A percentile compares a stretch with the other conserved stretches of the same genome.
Evolutionary conservation across 2,113 vertebrate species (phyloP).

Genomic region (Chloebia gouldiae): DNA sequence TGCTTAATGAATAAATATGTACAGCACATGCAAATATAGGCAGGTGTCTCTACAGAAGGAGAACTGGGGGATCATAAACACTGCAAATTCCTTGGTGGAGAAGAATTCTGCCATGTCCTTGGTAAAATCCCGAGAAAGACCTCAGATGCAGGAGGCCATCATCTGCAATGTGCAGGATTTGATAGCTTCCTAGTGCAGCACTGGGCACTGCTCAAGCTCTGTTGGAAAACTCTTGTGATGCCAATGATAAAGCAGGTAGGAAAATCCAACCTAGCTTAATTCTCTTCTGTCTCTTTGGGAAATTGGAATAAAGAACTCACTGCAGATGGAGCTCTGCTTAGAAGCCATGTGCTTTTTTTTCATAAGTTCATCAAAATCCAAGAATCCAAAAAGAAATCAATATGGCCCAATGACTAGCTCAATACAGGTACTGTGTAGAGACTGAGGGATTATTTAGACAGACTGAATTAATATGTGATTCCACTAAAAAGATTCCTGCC

Average conservation of each 20-base stretch:
- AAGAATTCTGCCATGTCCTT: not conserved
- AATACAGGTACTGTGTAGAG: not conserved
- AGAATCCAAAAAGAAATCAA: conserved; percentile 11
- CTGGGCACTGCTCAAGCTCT: not conserved
- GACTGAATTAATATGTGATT: not conserved
- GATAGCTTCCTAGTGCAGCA: not conserved
- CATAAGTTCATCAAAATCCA: not conserved
- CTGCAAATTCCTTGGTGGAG: not conserved
- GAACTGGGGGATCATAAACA: not conserved
- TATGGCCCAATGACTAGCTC: not conserved
- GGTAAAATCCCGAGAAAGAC: not conserved
- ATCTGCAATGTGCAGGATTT: not conserved
- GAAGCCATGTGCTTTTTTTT: not conserved
- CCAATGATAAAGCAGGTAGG: not conserved
- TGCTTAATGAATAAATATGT: not conserved
- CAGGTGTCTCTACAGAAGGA: not conserved
- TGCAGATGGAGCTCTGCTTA: not conserved
- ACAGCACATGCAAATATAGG: not conserved
- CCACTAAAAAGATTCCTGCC: not conserved
- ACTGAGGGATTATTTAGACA: not conserved
- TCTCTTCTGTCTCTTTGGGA: not conserved
- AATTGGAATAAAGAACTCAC: not conserved
- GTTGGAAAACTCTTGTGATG: not conserved
- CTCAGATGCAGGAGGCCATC: not conserved
- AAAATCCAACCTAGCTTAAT: not conserved